These are phyloP conservation scores for Scyliorhinus canicula DNA, from an alignment of 2,797 vertebrate genomes.

Conservation along the genomic window DNA sequence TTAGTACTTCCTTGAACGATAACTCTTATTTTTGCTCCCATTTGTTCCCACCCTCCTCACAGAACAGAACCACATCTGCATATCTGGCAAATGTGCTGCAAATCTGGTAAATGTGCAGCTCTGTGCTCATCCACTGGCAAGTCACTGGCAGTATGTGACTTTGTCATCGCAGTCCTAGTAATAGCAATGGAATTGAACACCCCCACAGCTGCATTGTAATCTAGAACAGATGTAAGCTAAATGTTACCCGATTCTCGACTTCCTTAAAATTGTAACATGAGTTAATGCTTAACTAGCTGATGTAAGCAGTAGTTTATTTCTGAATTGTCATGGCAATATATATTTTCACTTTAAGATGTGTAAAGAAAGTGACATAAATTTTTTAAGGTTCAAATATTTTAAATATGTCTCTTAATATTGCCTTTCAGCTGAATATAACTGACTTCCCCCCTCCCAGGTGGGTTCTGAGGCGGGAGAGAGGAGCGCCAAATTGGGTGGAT, in stretches of 20 bases:
- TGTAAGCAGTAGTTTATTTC: background rate
- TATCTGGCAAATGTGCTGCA: background rate
- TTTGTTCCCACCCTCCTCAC: background rate
- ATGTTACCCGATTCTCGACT: conserved; percentile 22
- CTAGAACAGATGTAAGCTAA: conserved; percentile 37
- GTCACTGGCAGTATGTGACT: background rate
- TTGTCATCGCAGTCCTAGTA: conserved; percentile 8
- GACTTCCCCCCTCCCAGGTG: too few relatives aligned
- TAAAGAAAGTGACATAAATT: background rate
- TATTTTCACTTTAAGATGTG: background rate
- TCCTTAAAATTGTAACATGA: conserved; percentile 3
- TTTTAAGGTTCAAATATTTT: background rate
- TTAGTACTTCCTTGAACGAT: background rate
- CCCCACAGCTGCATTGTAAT: conserved; percentile 40
- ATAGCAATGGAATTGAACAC: conserved; percentile 34
- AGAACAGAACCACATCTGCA: background rate
- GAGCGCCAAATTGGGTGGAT: too few relatives aligned
- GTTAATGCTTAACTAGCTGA: conserved; percentile 19
- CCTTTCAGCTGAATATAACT: background rate
- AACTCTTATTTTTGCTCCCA: background rate
- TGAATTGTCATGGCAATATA: background rate
- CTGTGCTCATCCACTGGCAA: background rate
- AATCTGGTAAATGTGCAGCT: background rate
- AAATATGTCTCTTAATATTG: background rate
- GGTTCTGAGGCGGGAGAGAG: too few relatives aligned